Base-by-base conservation (phyloP, 1,140 invertebrate species). In the Drosophila arizonae region DNA sequence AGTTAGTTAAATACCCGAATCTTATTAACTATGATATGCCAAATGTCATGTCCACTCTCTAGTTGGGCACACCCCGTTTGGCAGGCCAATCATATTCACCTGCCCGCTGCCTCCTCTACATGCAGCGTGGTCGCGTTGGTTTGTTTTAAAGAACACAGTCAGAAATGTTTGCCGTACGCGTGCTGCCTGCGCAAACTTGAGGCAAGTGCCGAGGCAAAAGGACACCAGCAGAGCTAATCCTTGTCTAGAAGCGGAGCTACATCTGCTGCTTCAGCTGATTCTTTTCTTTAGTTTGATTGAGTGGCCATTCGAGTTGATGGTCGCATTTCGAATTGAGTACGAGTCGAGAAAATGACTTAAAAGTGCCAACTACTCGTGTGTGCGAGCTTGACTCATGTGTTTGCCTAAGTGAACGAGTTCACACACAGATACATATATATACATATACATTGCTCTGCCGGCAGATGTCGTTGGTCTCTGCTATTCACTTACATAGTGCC, bases 301-400 rank as follows among this genome's bases (percentile, higher is more conserved):
- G 84, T 80, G 84, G 57, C 58, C 86, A 67, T 70, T 63, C 15
- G 43, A 67, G 30, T 63, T 78, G 76, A 88, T 88, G 82, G 81
- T 66, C 78, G 76, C 81, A 86, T 86, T 81, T 78, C 60, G 72
- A 78, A 86, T 80, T 79, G 84, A 88, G 85, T 88, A 84, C 76
- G 77, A 88, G 84, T 81, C 55, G 71, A 80, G 79, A 71, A 88
- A 88, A 88, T 84, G 84, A 88, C 84, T 88, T 88, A 76, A 88
- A 88, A 88, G 84, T 88, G 84, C 73, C 84, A 88, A 88, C 84
- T 88, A 79, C 67, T 77, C 71, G 55, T 58, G 67, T 87, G 82
- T 39, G 36, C 36, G 9, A 39, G 36, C 79, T 86, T 82, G 82
- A 66, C 73, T 84, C 45, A 41, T 58, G 28, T 73, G 70, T 55